Evolutionary conservation across 2,113 vertebrate species (phyloP).

Genomic region (Circaetus cinerascens): DNA sequence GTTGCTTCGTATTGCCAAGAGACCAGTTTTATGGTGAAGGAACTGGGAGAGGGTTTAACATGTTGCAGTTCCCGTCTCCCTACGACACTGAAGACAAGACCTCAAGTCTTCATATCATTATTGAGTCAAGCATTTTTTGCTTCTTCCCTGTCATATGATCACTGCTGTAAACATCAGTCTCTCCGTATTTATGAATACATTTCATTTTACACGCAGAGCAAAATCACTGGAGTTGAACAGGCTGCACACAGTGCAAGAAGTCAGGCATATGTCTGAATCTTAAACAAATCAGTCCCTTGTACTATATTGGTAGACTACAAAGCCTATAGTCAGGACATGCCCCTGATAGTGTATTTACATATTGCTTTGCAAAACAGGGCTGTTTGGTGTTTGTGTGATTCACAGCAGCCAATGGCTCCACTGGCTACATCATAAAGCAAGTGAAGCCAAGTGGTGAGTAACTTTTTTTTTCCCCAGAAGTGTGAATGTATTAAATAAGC

Average conservation of each 20-base stretch:
- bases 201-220: not conserved
- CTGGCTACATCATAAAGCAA: not conserved
- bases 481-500: not conserved
- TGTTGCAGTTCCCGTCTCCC: not conserved
- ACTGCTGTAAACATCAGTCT: not conserved
- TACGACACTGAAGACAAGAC: fast-evolving
- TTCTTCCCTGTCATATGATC: not conserved
- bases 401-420: not conserved
- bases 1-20: not conserved
- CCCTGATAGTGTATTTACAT: not conserved
- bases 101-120: not conserved
- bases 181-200: not conserved
- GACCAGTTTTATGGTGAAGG: not conserved
- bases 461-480: not conserved
- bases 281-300: not conserved
- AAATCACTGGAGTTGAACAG: not conserved
- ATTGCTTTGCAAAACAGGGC: not conserved
- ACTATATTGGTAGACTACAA: not conserved
- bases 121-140: not conserved
- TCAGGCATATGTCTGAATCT: not conserved
- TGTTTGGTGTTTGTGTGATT: not conserved
- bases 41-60: not conserved
- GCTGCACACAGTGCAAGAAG: not conserved
- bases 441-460: not conserved
- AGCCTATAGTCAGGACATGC: not conserved